Percentiles rank a stretch among this genome's conserved stretches.
These are phyloP conservation scores for Salvator merianae DNA, from an alignment of 2,113 vertebrate species.

Conservation along the genomic window DNA sequence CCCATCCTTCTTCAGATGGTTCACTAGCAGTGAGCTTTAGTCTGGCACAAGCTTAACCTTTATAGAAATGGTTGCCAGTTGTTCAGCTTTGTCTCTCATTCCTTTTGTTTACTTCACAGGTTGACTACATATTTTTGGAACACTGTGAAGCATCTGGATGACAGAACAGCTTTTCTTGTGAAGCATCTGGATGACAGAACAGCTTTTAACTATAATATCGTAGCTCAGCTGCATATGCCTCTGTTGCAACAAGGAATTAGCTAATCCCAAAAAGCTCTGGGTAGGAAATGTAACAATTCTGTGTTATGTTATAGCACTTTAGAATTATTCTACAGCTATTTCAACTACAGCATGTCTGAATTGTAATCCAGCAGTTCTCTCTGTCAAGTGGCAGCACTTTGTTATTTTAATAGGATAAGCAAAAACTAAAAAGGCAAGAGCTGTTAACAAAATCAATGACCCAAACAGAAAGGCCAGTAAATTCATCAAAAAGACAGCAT, in stretches of 20 bases:
- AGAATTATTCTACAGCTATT: neutral
- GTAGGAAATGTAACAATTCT: neutral
- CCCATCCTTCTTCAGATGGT: too few relatives aligned
- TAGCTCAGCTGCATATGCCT: neutral
- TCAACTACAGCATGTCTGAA: neutral
- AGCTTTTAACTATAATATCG: too few relatives aligned
- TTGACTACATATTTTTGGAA: neutral
- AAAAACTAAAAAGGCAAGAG: neutral
- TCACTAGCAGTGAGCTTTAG: too few relatives aligned
- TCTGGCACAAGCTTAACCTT: neutral
- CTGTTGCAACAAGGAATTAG: neutral
- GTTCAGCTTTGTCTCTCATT: neutral
- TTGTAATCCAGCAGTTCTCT: neutral
- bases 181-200: too few relatives aligned
- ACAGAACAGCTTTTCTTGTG: neutral
- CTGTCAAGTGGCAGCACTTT: neutral
- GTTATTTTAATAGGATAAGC: neutral
- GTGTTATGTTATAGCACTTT: neutral
- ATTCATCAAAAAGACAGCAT: neutral
- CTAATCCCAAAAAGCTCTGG: neutral
- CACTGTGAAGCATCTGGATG: neutral
- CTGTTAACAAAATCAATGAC: neutral
- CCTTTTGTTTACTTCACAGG: neutral
- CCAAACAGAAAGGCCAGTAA: neutral
- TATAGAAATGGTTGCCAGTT: neutral